Percentiles rank a stretch among this genome's conserved stretches.
Conservation (phyloP, 35 echinoderm and acorn worm genomes). For the Chiridota heheva region DNA sequence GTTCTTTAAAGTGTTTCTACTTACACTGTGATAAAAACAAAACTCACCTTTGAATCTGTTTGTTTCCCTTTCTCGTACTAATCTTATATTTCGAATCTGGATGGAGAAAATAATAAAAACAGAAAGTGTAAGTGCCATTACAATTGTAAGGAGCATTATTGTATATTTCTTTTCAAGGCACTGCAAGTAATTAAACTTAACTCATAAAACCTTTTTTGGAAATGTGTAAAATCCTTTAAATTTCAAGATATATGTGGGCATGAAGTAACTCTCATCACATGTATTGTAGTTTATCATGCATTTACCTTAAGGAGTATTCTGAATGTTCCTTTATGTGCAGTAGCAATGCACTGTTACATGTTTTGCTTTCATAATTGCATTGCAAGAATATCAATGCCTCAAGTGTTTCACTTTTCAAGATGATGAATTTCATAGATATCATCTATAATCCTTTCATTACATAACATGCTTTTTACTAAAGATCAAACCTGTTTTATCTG, state of each 20-base stretch:
- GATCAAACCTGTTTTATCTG: too few species aligned
- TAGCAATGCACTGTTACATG: too few species aligned
- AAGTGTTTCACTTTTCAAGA: too few species aligned
- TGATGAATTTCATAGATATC: too few species aligned
- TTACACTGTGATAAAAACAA: background rate
- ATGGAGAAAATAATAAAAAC: background rate
- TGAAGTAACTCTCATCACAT: background rate
- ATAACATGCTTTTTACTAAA: too few species aligned
- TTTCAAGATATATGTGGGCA: background rate
- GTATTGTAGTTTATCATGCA: background rate
- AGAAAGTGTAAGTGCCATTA: background rate
- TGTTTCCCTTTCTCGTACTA: constrained; percentile 90
- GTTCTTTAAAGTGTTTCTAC: background rate
- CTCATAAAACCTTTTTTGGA: background rate
- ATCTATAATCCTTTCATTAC: too few species aligned
- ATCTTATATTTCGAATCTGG: constrained; percentile 76
- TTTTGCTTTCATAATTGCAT: too few species aligned
- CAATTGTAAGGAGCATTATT: background rate
- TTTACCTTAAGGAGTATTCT: background rate
- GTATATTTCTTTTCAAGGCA: background rate
- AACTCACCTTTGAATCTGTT: constrained; percentile 84
- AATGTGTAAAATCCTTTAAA: background rate
- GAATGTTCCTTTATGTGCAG: too few species aligned
- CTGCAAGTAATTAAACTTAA: background rate
- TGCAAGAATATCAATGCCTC: too few species aligned